These are phyloP conservation scores for Eupithecia insigniata DNA, from an alignment of 2,888 invertebrate species.

Conservation along the genomic window DNA sequence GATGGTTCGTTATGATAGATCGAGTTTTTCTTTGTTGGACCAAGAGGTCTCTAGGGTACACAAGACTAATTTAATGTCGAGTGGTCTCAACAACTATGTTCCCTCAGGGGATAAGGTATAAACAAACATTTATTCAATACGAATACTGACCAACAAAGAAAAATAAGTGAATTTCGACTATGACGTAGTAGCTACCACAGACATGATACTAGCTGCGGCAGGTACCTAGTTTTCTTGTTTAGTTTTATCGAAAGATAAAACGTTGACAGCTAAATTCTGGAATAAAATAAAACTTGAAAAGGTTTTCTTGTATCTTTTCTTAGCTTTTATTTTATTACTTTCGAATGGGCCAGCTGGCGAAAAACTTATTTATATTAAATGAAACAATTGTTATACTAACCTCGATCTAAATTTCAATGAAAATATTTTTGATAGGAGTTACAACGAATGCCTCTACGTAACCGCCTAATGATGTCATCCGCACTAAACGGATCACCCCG, in stretches of 20 bases:
- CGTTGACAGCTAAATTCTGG: conserved; percentile 18
- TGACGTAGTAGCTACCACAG: not conserved
- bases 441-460: not conserved
- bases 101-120: conserved; percentile 20
- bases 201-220: no score
- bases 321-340: conserved; percentile 3
- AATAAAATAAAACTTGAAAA: conserved; percentile 21
- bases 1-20: conserved; percentile 65
- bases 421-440: not conserved
- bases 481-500: no score
- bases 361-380: not conserved
- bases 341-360: not conserved
- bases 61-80: conserved; percentile 55
- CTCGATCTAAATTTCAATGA: not conserved
- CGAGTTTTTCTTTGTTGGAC: conserved; percentile 51
- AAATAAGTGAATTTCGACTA: conserved; percentile 5
- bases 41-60: conserved; percentile 46
- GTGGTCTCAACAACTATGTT: conserved; percentile 36
- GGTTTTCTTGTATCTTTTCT: conserved; percentile 17
- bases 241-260: conserved; percentile 19
- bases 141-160: not conserved
- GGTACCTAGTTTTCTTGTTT: not conserved
- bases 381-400: not conserved
- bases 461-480: not conserved
- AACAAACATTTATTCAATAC: conserved; percentile 3